These are phyloP conservation scores for Drosophila formosana DNA, from an alignment of 2,888 invertebrate genomes.

Conservation along the genomic window DNA sequence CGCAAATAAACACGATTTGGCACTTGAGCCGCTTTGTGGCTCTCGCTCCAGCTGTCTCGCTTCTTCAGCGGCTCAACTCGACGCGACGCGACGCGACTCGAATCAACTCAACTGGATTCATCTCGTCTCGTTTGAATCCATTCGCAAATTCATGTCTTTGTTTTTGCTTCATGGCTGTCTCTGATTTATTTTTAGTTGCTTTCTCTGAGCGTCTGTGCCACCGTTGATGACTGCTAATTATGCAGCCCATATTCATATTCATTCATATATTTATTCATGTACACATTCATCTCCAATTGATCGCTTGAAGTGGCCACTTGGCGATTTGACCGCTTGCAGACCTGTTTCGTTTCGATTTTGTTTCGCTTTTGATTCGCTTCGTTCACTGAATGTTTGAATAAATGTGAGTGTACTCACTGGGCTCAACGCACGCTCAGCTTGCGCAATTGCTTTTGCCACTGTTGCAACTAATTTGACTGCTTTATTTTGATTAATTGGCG, in stretches of 20 bases:
- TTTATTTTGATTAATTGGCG: neutral
- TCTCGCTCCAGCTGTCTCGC: slow-evolving; percentile 16
- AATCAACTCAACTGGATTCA: neutral
- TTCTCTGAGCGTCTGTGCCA: slow-evolving; percentile 48
- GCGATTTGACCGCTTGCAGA: slow-evolving; percentile 34
- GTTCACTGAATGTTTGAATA: neutral
- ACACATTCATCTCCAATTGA: slow-evolving; percentile 58
- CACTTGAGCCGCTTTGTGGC: slow-evolving; percentile 69
- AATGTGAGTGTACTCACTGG: too few species aligned
- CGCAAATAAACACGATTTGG: slow-evolving; percentile 79
- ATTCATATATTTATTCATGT: slow-evolving; percentile 33
- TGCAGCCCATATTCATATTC: slow-evolving; percentile 50
- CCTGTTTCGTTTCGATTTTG: slow-evolving; percentile 16
- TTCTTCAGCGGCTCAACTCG: slow-evolving; percentile 18
- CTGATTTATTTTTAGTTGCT: slow-evolving; percentile 60
- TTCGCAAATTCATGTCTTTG: slow-evolving; percentile 14
- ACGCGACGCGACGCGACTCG: neutral
- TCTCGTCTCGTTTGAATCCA: slow-evolving; percentile 26
- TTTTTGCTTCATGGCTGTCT: neutral
- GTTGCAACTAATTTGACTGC: neutral
- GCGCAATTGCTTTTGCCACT: slow-evolving; percentile 3
- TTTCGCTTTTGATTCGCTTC: neutral
- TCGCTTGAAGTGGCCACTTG: slow-evolving; percentile 54
- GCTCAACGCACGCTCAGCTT: neutral
- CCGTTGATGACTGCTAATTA: slow-evolving; percentile 67